Evolutionary conservation across 2,113 vertebrate genomes (phyloP), one percentile per base, ranked within the genome.

Genomic region (Erpornis zantholeuca): DNA sequence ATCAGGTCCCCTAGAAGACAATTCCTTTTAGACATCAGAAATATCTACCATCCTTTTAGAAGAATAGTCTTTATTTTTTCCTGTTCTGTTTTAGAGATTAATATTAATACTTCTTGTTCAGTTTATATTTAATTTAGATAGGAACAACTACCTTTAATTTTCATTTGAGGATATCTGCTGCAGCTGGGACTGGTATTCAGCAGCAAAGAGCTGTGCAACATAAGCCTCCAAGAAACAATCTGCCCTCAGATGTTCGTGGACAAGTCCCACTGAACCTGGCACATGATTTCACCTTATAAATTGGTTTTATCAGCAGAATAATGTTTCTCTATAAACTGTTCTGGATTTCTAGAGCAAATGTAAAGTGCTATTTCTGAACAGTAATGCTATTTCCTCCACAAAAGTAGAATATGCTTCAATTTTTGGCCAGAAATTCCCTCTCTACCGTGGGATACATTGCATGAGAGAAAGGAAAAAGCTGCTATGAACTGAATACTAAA

Each of bases 401-500:
- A 5, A 63, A 84, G 69, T 15, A 78, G 45, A 94, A 87, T 94
- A 95, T 84, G 59, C 54, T 71, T 94, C 75, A 72, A 77, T 95
- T 94, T 96, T 92, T 96, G 96, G 96, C 96, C 96, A 69, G 73
- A 75, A 96, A 59, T 19, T 83, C 6, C 0, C 19, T 86, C 44
- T 82, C 63, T 94, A 86, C 47, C 66, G 84, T 86, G 79, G 92
- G 93, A 87, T 95, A 95, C 69, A n/a, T 83, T 78, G 59, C 69
- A 38, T 72, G 66, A 88, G 85, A 92, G 86, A 97, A 97, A 93
- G 68, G 92, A 94, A 71, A 54, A 90, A 90, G 72, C 72, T 44
- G 35, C 56, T 90, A 76, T 92, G 91, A 95, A 86, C 40, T 92
- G 90, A 97, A 96, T 92, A 54, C 66, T 91, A 88, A n/a, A 16